These are phyloP conservation scores for Mesorhabditis belari DNA, from an alignment of 2,888 invertebrate species.

Conservation along the genomic window DNA sequence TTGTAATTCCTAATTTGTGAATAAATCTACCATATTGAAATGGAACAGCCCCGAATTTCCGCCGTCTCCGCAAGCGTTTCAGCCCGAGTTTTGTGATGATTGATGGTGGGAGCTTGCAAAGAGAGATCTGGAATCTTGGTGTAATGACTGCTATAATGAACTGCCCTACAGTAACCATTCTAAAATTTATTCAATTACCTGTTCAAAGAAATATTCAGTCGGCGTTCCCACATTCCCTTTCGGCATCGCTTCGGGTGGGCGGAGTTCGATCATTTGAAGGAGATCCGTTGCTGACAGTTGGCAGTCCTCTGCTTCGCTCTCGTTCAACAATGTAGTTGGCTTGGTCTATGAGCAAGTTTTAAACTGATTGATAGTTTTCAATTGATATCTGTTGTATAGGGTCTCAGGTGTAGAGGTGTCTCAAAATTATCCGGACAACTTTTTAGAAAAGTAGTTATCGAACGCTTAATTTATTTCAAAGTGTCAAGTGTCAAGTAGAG, in stretches of 20 bases:
- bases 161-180: not conserved
- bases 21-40: constrained; percentile 21
- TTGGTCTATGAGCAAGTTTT: not conserved
- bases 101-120: constrained; percentile 54
- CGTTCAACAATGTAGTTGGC: not conserved
- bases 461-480: too few species aligned
- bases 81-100: constrained; percentile 42
- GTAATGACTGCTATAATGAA: not conserved
- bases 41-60: constrained; percentile 27
- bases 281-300: constrained; percentile 15
- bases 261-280: constrained; percentile 47
- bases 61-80: constrained; percentile 10
- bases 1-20: too few species aligned
- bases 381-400: too few species aligned
- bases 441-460: too few species aligned
- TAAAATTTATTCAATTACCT: constrained; percentile 6
- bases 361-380: too few species aligned
- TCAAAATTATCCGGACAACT: too few species aligned
- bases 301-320: too few species aligned
- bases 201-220: constrained; percentile 55
- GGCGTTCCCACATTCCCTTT: constrained; percentile 62
- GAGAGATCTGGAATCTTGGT: constrained; percentile 45
- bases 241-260: constrained; percentile 56
- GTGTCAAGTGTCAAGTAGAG: too few species aligned
- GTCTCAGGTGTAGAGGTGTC: too few species aligned